Percentiles rank a stretch among this genome's conserved stretches.
These are phyloP conservation scores for Acheta domesticus DNA, from an alignment of 2,888 invertebrate genomes.

Conservation along the genomic window DNA sequence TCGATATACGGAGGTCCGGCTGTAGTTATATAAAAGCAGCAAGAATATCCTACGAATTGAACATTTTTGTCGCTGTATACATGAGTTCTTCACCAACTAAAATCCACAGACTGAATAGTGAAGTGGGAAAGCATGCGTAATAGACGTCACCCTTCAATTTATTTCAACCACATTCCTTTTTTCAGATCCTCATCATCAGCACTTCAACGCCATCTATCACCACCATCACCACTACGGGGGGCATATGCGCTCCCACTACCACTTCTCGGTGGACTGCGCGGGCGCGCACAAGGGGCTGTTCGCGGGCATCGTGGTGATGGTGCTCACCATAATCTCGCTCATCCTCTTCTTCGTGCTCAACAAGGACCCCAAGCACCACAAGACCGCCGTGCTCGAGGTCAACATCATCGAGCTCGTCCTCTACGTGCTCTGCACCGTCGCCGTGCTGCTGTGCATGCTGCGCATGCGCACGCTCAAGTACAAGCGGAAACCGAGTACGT, in stretches of 20 bases:
- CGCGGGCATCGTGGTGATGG: constrained; percentile 69
- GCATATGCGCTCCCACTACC: constrained; percentile 42
- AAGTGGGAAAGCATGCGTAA: no score
- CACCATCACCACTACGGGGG: background rate
- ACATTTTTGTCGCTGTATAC: no score
- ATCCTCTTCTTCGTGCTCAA: constrained; percentile 87
- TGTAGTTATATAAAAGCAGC: no score
- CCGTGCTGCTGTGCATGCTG: constrained; percentile 62
- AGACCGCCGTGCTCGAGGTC: constrained; percentile 68
- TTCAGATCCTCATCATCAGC: no score
- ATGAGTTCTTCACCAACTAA: no score
- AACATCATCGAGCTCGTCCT: constrained; percentile 73
- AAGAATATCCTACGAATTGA: no score
- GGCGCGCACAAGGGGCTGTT: constrained; percentile 53
- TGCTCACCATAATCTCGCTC: constrained; percentile 78
- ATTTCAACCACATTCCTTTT: no score
- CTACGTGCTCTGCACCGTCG: constrained; percentile 64
- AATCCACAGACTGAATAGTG: no score
- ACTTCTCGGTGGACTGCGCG: constrained; percentile 62
- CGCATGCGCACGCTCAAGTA: constrained; percentile 68
- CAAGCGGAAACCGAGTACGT: constrained; percentile 56
- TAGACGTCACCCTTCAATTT: no score
- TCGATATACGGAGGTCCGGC: no score
- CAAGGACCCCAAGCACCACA: constrained; percentile 53
- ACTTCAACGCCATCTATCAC: no score